Conservation (phyloP, 2,888 invertebrate species). For the Sturmia bella region DNA sequence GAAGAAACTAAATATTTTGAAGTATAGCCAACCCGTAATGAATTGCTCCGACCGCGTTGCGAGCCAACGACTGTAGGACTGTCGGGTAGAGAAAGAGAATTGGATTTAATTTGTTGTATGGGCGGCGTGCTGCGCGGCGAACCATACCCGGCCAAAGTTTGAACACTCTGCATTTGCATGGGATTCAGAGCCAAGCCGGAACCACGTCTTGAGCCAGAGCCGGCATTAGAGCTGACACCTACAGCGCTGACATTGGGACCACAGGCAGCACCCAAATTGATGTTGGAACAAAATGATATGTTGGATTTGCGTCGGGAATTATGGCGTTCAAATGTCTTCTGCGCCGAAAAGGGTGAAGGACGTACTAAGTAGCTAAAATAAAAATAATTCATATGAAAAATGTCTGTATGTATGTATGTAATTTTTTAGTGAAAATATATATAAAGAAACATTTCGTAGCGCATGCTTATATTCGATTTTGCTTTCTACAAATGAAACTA, state of each 20-base stretch:
- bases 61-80: constrained; percentile 92
- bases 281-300: constrained; percentile 94
- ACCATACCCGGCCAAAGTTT: constrained; percentile 84
- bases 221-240: constrained; percentile 76
- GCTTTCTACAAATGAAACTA: no score
- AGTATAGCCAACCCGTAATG: constrained; percentile 86
- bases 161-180: constrained; percentile 82
- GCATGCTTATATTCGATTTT: no score
- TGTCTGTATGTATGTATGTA: no score
- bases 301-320: constrained; percentile 95
- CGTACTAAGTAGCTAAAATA: constrained; percentile 90
- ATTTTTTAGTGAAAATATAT: no score
- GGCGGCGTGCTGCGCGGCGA: constrained; percentile 88
- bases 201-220: constrained; percentile 86
- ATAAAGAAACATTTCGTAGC: no score
- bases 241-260: constrained; percentile 83
- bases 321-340: constrained; percentile 96
- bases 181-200: constrained; percentile 85
- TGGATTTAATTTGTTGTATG: constrained; percentile 91
- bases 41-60: constrained; percentile 91
- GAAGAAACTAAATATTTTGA: constrained; percentile 70
- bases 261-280: constrained; percentile 85
- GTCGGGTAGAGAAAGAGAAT: constrained; percentile 93
- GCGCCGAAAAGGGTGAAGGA: constrained; percentile 96
- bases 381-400: no score